Evolutionary conservation across 1,140 invertebrate species (phyloP).

Genomic region (Aphidius gifuensis): DNA sequence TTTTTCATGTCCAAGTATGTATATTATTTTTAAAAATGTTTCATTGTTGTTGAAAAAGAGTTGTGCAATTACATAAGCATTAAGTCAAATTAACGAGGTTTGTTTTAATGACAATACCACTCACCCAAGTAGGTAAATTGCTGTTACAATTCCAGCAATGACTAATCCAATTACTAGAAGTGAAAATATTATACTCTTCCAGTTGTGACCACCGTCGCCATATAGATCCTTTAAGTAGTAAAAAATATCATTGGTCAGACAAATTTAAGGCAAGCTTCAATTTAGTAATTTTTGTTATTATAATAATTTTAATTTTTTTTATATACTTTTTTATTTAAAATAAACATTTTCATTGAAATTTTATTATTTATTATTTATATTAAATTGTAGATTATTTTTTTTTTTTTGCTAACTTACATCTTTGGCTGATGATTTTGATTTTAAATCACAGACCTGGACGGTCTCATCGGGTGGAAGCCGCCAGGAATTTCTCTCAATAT

Average conservation of each 20-base stretch:
- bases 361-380: no score
- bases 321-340: no score
- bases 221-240: slow-evolving; percentile 65
- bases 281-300: no score
- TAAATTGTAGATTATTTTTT: no score
- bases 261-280: no score
- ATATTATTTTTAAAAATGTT: no score
- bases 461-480: slow-evolving; percentile 84
- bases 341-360: no score
- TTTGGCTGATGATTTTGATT: slow-evolving; percentile 70
- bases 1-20: no score
- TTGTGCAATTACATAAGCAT: no score
- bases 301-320: no score
- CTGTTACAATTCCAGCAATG: slow-evolving; percentile 78
- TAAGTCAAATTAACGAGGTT: no score
- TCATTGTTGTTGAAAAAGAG: no score
- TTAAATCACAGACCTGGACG: slow-evolving; percentile 79
- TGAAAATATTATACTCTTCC: slow-evolving; percentile 80
- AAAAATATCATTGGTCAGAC: slow-evolving; percentile 10
- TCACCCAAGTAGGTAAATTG: slow-evolving; percentile 79
- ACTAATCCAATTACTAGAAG: slow-evolving; percentile 80
- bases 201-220: slow-evolving; percentile 77
- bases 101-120: slow-evolving; percentile 25
- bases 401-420: slow-evolving; percentile 28
- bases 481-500: slow-evolving; percentile 80